Evolutionary conservation across 2,888 invertebrate genomes (phyloP).

Genomic region (Deladenus siricidicola): DNA sequence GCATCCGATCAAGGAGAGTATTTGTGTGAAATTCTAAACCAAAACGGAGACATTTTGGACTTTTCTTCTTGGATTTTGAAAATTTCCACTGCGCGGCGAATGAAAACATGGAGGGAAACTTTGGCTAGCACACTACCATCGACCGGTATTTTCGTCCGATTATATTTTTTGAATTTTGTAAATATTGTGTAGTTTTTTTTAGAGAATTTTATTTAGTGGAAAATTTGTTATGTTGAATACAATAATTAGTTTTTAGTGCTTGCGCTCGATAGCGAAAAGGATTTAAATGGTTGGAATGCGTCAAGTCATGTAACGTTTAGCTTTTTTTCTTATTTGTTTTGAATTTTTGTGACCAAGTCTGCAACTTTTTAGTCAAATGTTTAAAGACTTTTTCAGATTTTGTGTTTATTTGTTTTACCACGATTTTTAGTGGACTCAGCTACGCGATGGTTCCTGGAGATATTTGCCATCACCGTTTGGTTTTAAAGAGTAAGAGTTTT

Average conservation of each 20-base stretch:
- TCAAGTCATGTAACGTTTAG: background rate
- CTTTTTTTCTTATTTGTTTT: background rate
- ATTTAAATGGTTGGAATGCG: background rate
- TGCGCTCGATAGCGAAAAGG: background rate
- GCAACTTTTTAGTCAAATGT: too few species aligned
- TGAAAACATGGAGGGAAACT: slow-evolving; percentile 1
- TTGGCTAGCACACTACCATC: background rate
- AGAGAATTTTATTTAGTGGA: too few species aligned
- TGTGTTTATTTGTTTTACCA: too few species aligned
- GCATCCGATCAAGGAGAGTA: slow-evolving; percentile 2
- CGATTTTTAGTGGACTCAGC: slow-evolving; percentile 6
- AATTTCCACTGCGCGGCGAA: background rate
- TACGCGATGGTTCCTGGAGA: slow-evolving; percentile 1
- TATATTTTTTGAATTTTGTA: background rate
- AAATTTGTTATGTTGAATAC: background rate
- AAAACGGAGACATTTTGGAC: slow-evolving; percentile 1
- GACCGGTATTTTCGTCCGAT: background rate
- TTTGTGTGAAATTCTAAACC: background rate
- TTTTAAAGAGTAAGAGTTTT: background rate
- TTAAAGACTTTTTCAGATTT: too few species aligned
- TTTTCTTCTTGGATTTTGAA: background rate
- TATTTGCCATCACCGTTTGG: background rate
- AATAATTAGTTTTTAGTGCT: background rate
- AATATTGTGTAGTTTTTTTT: too few species aligned
- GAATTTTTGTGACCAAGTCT: background rate